These are phyloP conservation scores for Arenaria interpres DNA, from an alignment of 2,113 vertebrate genomes.

Conservation along the genomic window DNA sequence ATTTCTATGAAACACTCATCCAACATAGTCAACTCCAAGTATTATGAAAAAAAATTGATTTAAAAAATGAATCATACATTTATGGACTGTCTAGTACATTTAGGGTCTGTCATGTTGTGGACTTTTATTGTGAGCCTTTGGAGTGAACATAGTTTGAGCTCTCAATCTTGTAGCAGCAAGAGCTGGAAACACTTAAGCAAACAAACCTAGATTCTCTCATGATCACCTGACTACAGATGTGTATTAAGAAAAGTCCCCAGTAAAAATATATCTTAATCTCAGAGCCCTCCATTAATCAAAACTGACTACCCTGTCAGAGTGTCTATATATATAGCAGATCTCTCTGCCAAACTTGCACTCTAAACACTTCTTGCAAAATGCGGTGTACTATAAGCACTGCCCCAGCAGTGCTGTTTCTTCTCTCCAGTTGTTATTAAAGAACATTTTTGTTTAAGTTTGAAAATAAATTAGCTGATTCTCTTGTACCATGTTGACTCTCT, in stretches of 20 bases:
- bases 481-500: not conserved
- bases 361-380: conserved; percentile 15
- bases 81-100: not conserved
- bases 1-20: not conserved
- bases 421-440: conserved; percentile 41
- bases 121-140: not conserved
- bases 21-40: not conserved
- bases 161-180: not conserved
- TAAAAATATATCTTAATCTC: not conserved
- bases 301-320: not conserved
- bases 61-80: not conserved
- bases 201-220: conserved; percentile 3
- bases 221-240: conserved; percentile 2
- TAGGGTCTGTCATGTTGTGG: not conserved
- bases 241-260: not conserved
- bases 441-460: conserved; percentile 19
- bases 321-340: conserved; percentile 12
- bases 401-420: not conserved
- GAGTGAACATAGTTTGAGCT: not conserved
- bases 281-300: conserved; percentile 11
- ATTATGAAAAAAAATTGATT: not conserved
- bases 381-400: not conserved
- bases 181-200: conserved; percentile 4
- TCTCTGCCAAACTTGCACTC: conserved; percentile 23
- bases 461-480: conserved; percentile 27